A percentile compares a stretch with the other conserved stretches of the same genome.
phyloP scores from a whole-genome alignment of 2,888 invertebrate genomes.

The Oxyscelio sp. region DNA sequence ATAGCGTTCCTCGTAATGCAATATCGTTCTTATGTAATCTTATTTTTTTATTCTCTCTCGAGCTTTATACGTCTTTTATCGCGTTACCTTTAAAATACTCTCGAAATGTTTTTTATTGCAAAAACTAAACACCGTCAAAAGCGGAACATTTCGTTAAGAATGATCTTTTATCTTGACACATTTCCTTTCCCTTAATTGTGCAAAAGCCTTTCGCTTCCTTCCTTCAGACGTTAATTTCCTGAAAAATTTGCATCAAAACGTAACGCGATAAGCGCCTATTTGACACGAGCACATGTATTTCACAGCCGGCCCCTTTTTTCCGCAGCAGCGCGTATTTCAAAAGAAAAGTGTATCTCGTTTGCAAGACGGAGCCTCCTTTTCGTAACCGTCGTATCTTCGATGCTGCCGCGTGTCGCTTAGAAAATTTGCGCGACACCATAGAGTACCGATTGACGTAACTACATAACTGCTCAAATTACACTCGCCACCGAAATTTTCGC shows the following conservation, averaged over 20 bases:
- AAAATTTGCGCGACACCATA: constrained; percentile 46
- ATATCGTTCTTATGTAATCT: too few species aligned
- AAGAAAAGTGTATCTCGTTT: constrained; percentile 43
- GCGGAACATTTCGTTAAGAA: neutral
- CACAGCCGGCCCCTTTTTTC: constrained; percentile 30
- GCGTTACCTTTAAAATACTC: too few species aligned
- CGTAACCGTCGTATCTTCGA: constrained; percentile 39
- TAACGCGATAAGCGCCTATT: constrained; percentile 46
- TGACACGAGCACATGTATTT: constrained; percentile 39
- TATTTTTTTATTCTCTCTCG: too few species aligned
- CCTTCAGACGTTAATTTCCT: constrained; percentile 24
- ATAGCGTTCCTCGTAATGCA: too few species aligned
- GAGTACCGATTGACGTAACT: constrained; percentile 34
- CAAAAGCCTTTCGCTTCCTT: constrained; percentile 23
- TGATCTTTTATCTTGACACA: neutral
- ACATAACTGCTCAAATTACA: constrained; percentile 59
- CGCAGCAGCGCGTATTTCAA: constrained; percentile 16
- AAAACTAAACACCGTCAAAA: too few species aligned
- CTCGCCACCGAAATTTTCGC: constrained; percentile 17
- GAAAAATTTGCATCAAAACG: constrained; percentile 24
- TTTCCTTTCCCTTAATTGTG: constrained; percentile 19
- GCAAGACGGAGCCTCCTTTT: constrained; percentile 32
- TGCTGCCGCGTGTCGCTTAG: constrained; percentile 37
- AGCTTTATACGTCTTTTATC: too few species aligned
- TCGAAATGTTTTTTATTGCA: too few species aligned